Percentiles rank a stretch among this genome's conserved stretches.
These are phyloP conservation scores for Chaetodon auriga DNA, from an alignment of 2,113 vertebrate genomes.

Conservation along the genomic window DNA sequence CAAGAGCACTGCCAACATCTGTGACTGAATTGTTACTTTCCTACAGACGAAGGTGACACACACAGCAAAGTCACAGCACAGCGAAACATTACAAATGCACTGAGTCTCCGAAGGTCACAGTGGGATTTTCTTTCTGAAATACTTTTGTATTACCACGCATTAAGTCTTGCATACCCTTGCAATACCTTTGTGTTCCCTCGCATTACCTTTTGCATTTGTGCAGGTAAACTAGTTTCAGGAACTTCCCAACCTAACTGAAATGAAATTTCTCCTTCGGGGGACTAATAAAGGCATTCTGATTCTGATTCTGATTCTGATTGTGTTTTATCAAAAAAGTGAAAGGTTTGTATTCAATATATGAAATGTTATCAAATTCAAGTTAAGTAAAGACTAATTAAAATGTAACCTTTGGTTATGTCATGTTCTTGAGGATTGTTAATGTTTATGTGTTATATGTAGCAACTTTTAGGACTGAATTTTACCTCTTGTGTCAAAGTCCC, in stretches of 20 bases:
- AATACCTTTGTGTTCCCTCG: background rate
- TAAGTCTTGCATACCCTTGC: background rate
- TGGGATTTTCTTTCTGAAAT: background rate
- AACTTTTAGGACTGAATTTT: background rate
- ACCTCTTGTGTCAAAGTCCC: background rate
- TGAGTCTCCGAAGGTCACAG: background rate
- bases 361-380: background rate
- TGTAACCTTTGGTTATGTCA: background rate
- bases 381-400: background rate
- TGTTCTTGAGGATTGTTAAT: background rate
- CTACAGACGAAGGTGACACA: constrained; percentile 3
- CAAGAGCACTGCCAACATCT: constrained; percentile 46
- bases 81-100: background rate
- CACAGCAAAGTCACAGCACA: constrained; percentile 19
- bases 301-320: too few species aligned
- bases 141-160: background rate
- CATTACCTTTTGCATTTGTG: background rate
- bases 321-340: too few species aligned
- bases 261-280: too few species aligned
- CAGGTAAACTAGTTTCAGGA: background rate
- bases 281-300: too few species aligned
- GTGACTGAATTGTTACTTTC: constrained; percentile 28
- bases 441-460: too few species aligned
- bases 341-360: too few species aligned
- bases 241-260: too few species aligned